Evolutionary conservation across 2,888 invertebrate species (phyloP), one percentile per base, ranked within the genome.

Genomic region (Endotricha flammealis): DNA sequence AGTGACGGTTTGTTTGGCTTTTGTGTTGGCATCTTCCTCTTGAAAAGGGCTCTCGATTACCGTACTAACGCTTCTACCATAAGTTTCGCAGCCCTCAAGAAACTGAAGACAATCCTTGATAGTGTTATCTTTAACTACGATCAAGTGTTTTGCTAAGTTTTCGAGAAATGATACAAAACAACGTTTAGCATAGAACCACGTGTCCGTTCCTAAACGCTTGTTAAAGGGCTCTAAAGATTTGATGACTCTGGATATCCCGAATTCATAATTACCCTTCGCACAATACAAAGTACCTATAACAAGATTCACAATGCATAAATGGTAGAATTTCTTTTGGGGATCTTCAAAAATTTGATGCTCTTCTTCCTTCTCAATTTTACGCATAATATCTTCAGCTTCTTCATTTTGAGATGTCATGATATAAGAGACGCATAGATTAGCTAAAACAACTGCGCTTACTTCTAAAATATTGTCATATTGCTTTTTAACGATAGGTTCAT

Each of bases 321-420:
- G 99, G 77, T 93, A 97, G 50, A 94, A 91, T 75, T 99, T 98
- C 72, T 95, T 95, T 29, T 97, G 95, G 0, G 96, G 96, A 53
- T 96, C 96, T 64, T 97, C 95, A 61, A 95, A 95, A 40, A 95
- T 93, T 56, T 97, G 89, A 44, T 94, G 92, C 64, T 99, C 98
- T 68, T 99, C 99, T 65, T 99, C 98, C 54, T 97, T 96, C 73
- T 99, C 99, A 50, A 99, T 98, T 86, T 98, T 98, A 34, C 98
- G 90, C 98, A 99, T 99, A 36, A 99, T 88, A 62, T 98, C 98
- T 75, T 99, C 99, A 7, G 99, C 99, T 88, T 98, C 98, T 73
- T 98, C 97, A 71, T 99, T 99, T 79, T 98, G 97, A 32, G 96
- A 95, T 1, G 97, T 98, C 98, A 99, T 98, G 56, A 99, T 98